Base-by-base conservation (phyloP, 1,140 invertebrate species). In the Panulirus ornatus region DNA sequence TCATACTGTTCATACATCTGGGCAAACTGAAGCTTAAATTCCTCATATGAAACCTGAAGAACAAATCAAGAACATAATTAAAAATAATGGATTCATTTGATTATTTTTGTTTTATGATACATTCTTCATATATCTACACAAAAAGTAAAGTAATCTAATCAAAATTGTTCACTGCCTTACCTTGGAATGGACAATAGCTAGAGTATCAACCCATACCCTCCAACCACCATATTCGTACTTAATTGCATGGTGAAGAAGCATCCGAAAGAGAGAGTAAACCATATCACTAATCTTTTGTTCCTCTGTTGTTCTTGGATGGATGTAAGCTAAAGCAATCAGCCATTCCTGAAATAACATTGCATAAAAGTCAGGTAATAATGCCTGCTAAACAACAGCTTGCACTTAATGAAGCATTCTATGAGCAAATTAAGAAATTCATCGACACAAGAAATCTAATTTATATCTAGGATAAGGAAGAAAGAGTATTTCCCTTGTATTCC, bases 161-260 rank as follows among this genome's bases (percentile, higher is more conserved):
- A 5, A 58, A 22, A 19, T 22, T 58, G n/a, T 58, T 58, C n/a
- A n/a, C n/a, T n/a, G n/a, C n/a, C 54, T 58, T 94, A 99, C 98
- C 96, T 99, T 99, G 0, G 99, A 99, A 95, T 99, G 99, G 22
- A 99, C 98, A 93, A 99, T 99, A 6, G 99, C 99, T 70, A 99
- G 94, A 0, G 99, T 99, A 94, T 99, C 99, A 9, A 99, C 99
- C 99, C 99, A 99, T 14, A 99, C 99, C 92, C 99, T 95, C 99
- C 99, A 99, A 22, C 99, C 99, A n/a, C 99, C 99, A 93, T 99
- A 99, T 94, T 99, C 99, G 93, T 98, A 98, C 94, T 99, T 99
- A 85, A 99, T 99, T 22, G 99, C 99, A 94, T 99, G 99, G 94
- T 99, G 99, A 5, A 99, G 94, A 36, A 99, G 94, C 97, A 99